A percentile compares a stretch with the other conserved stretches of the same genome.
phyloP scores from a whole-genome alignment of 2,888 invertebrate species.

The Strigamia crassipes region DNA sequence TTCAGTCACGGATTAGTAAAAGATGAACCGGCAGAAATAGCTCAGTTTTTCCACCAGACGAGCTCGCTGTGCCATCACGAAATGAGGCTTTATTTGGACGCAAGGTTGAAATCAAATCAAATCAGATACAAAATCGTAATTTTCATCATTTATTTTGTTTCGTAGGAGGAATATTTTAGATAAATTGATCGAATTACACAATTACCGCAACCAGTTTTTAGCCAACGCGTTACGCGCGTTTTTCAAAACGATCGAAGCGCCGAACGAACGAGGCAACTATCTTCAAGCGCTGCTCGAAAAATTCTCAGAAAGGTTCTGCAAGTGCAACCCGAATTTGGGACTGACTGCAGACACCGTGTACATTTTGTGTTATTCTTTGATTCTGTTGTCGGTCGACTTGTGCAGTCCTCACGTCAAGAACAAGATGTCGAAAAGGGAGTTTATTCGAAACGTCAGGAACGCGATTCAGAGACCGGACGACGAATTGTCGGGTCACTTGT shows the following conservation, averaged over 20 bases:
- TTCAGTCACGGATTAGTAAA: constrained; percentile 58
- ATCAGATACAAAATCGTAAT: not conserved
- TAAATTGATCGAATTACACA: constrained; percentile 59
- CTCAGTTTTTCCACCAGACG: constrained; percentile 59
- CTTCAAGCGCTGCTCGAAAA: constrained; percentile 60
- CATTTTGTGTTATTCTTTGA: constrained; percentile 62
- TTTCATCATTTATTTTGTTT: constrained; percentile 15
- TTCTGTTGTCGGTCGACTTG: constrained; percentile 63
- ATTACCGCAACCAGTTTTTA: constrained; percentile 61
- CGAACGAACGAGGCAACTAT: constrained; percentile 59
- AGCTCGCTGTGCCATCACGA: constrained; percentile 56
- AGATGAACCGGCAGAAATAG: constrained; percentile 59
- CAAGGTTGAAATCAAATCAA: constrained; percentile 55
- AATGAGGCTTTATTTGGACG: constrained; percentile 58
- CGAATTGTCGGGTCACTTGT: constrained; percentile 62
- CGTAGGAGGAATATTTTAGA: constrained; percentile 56
- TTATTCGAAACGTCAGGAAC: constrained; percentile 63
- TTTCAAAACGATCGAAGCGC: constrained; percentile 60
- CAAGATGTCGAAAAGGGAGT: constrained; percentile 64
- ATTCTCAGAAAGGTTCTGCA: constrained; percentile 60
- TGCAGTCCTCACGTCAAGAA: constrained; percentile 63
- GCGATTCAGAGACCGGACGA: constrained; percentile 57
- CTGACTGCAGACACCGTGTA: constrained; percentile 61
- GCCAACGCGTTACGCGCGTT: constrained; percentile 62
- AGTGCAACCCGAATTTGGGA: constrained; percentile 60